A percentile compares a stretch with the other conserved stretches of the same genome.
Evolutionary conservation across 2,797 vertebrate genomes (phyloP).

Genomic region (Knipowitschia caucasica): DNA sequence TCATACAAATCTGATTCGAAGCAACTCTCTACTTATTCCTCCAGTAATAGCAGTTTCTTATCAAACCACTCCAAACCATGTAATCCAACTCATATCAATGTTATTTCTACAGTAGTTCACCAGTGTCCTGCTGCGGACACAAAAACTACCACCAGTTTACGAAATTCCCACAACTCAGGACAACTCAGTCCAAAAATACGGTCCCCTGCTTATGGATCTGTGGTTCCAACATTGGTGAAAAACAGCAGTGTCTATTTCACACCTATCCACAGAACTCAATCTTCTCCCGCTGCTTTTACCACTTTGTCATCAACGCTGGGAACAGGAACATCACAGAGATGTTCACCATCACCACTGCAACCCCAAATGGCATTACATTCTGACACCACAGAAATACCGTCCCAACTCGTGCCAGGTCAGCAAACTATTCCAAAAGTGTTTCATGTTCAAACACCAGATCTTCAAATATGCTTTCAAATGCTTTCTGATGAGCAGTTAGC

Average conservation of each 20-base stretch:
- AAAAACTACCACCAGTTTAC: constrained; percentile 47
- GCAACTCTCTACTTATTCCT: not conserved
- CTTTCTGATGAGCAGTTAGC: constrained; percentile 80
- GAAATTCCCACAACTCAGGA: constrained; percentile 22
- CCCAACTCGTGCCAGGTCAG: constrained; percentile 41
- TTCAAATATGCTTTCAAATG: constrained; percentile 78
- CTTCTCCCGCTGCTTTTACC: constrained; percentile 7
- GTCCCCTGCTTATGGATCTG: constrained; percentile 21
- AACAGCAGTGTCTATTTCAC: constrained; percentile 3
- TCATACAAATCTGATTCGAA: constrained; percentile 1
- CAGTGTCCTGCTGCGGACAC: constrained; percentile 40
- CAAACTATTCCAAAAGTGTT: constrained; percentile 66
- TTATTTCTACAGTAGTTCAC: constrained; percentile 14
- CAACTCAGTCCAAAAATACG: constrained; percentile 43
- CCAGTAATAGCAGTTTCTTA: constrained; percentile 7
- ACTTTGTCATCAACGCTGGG: constrained; percentile 10
- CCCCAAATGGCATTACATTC: constrained; percentile 1
- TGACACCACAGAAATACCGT: constrained; percentile 2
- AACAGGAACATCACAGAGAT: constrained; percentile 14
- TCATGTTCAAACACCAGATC: constrained; percentile 74
- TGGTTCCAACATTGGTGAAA: constrained; percentile 10
- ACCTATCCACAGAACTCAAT: constrained; percentile 21
- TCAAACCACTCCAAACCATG: constrained; percentile 12
- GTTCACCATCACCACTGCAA: constrained; percentile 5
- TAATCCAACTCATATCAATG: constrained; percentile 2